These are phyloP conservation scores for Cantharis rustica DNA, from an alignment of 2,888 invertebrate genomes.

Conservation along the genomic window DNA sequence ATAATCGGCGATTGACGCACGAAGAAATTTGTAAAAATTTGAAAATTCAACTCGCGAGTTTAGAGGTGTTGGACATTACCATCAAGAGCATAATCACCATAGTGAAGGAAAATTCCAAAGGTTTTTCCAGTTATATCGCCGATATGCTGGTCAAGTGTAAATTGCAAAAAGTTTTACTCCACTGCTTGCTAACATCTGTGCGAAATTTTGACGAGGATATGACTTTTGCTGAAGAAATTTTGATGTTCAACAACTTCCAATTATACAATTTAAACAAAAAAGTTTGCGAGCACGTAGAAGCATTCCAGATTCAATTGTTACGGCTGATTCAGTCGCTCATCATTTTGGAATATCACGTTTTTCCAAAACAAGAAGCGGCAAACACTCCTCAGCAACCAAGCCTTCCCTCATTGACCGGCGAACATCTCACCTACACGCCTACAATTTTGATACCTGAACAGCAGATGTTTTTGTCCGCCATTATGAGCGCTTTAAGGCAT, in stretches of 20 bases:
- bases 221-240: conserved; percentile 75
- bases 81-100: conserved; percentile 74
- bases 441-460: conserved; percentile 76
- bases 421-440: conserved; percentile 65
- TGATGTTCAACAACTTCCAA: conserved; percentile 73
- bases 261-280: conserved; percentile 61
- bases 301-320: conserved; percentile 68
- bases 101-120: conserved; percentile 76
- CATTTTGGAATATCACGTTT: conserved; percentile 75
- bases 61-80: conserved; percentile 74
- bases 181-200: conserved; percentile 79
- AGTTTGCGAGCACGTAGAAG: conserved; percentile 67
- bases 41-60: conserved; percentile 75
- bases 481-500: conserved; percentile 75
- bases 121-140: conserved; percentile 76
- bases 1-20: conserved; percentile 66
- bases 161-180: conserved; percentile 81
- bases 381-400: conserved; percentile 27
- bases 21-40: conserved; percentile 77
- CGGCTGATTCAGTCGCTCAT: conserved; percentile 73
- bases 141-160: conserved; percentile 78
- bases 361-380: conserved; percentile 34
- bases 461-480: conserved; percentile 80
- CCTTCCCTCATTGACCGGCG: conserved; percentile 45
- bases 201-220: conserved; percentile 63